Evolutionary conservation across 2,888 invertebrate genomes (phyloP).

Genomic region (Hipparchia sbordonii): DNA sequence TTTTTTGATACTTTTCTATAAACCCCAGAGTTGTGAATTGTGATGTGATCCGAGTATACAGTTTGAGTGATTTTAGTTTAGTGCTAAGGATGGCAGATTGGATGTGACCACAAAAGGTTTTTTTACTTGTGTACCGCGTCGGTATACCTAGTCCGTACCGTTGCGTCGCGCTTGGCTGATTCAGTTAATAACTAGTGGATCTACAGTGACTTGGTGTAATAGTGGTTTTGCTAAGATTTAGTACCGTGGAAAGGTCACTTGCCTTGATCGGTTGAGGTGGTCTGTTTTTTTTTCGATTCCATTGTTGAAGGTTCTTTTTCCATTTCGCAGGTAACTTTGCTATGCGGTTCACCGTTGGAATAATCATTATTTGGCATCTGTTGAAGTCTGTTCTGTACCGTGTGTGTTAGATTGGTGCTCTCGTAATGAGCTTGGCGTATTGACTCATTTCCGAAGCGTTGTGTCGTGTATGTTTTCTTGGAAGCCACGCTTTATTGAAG

Average conservation of each 20-base stretch:
- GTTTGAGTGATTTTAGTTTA: constrained; percentile 31
- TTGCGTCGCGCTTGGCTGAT: constrained; percentile 75
- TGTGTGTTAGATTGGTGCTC: constrained; percentile 14
- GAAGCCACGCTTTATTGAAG: constrained; percentile 37
- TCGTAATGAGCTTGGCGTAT: constrained; percentile 31
- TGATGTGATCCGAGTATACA: constrained; percentile 21
- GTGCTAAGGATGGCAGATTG: constrained; percentile 53
- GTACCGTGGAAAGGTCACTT: constrained; percentile 76
- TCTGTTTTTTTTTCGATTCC: constrained; percentile 38
- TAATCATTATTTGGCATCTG: constrained; percentile 1
- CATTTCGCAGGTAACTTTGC: constrained; percentile 10
- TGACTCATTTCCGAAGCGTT: constrained; percentile 35
- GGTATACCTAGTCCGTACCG: constrained; percentile 57
- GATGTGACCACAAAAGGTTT: constrained; percentile 47
- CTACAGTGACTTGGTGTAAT: constrained; percentile 68
- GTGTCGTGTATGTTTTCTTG: constrained; percentile 37
- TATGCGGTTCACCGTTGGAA: constrained; percentile 1
- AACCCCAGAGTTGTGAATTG: constrained; percentile 41
- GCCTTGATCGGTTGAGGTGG: constrained; percentile 66
- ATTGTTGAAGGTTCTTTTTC: constrained; percentile 37
- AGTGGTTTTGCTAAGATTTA: constrained; percentile 76
- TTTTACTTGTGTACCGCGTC: constrained; percentile 51
- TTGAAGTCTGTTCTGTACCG: constrained; percentile 12
- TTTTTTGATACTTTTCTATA: constrained; percentile 25
- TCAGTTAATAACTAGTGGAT: constrained; percentile 76